Percentiles rank a stretch among this genome's conserved stretches.
These are phyloP conservation scores for Leptogaster cylindrica DNA, from an alignment of 2,888 invertebrate species.

Conservation along the genomic window DNA sequence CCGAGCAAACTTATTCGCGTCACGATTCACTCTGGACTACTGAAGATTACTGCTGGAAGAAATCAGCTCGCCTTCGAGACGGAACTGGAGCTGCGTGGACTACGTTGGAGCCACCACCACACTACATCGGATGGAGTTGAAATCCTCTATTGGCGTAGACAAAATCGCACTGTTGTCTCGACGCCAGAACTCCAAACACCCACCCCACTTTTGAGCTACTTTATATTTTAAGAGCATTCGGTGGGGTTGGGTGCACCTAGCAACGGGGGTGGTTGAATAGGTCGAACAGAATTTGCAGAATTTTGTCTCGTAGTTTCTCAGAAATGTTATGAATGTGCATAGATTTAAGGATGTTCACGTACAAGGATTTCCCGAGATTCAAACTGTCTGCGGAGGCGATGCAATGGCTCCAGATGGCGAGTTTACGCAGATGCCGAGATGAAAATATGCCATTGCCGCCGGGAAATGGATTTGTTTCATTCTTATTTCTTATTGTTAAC, in stretches of 20 bases:
- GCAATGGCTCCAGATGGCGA: too few relatives aligned
- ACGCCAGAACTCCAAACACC: neutral
- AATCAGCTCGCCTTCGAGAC: slow-evolving; percentile 26
- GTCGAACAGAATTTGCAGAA: too few relatives aligned
- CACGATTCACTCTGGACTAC: slow-evolving; percentile 27
- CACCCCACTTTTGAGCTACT: neutral
- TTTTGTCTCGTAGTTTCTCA: too few relatives aligned
- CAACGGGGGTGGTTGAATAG: neutral
- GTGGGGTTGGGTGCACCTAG: neutral
- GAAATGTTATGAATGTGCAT: too few relatives aligned
- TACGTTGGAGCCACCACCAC: slow-evolving; percentile 30
- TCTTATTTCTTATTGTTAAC: too few relatives aligned
- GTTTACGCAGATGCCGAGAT: too few relatives aligned
- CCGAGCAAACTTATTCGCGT: neutral
- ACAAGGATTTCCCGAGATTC: too few relatives aligned
- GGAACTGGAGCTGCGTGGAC: slow-evolving; percentile 27
- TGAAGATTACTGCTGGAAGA: slow-evolving; percentile 24
- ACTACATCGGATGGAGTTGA: too few relatives aligned
- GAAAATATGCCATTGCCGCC: too few relatives aligned
- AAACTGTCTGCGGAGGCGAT: too few relatives aligned
- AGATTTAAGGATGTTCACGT: too few relatives aligned
- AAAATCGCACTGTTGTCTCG: neutral
- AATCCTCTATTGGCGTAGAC: slow-evolving; percentile 12
- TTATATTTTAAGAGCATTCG: slow-evolving; percentile 7
- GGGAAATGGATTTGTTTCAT: too few relatives aligned